A percentile compares a stretch with the other conserved stretches of the same genome.
Evolutionary conservation across 2,797 vertebrate genomes (phyloP).

Genomic region (Anniella stebbinsi): DNA sequence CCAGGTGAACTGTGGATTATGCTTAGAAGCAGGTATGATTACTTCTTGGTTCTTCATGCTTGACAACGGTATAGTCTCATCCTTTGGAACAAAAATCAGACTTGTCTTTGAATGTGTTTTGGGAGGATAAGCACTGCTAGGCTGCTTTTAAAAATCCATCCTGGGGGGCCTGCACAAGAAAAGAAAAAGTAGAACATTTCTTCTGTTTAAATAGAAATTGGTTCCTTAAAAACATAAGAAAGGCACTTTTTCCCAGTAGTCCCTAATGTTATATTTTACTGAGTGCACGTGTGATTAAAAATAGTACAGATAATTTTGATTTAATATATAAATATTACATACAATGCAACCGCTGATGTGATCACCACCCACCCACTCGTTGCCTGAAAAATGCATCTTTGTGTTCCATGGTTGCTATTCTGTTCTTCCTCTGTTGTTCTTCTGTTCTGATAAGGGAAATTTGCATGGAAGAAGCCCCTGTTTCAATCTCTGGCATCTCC

Average conservation of each 20-base stretch:
- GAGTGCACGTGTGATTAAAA: neutral
- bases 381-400: neutral
- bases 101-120: neutral
- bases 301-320: neutral
- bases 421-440: slow-evolving; percentile 11
- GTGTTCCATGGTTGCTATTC: slow-evolving; percentile 21
- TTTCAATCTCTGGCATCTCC: slow-evolving; percentile 14
- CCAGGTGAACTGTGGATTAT: slow-evolving; percentile 51
- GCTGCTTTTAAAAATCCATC: neutral
- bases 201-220: neutral
- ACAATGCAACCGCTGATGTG: neutral
- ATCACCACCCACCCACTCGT: neutral
- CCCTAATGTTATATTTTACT: neutral
- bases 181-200: neutral
- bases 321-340: neutral
- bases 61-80: neutral
- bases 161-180: neutral
- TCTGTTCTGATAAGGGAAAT: fast-evolving
- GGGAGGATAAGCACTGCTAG: neutral
- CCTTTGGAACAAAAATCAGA: fast-evolving
- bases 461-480: neutral
- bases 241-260: neutral
- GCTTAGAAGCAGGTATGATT: slow-evolving; percentile 74
- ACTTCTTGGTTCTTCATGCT: neutral
- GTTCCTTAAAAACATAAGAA: neutral